Evolutionary conservation across 2,888 invertebrate genomes (phyloP), one percentile per base, ranked within the genome.

Genomic region (Plagodis dolabraria): DNA sequence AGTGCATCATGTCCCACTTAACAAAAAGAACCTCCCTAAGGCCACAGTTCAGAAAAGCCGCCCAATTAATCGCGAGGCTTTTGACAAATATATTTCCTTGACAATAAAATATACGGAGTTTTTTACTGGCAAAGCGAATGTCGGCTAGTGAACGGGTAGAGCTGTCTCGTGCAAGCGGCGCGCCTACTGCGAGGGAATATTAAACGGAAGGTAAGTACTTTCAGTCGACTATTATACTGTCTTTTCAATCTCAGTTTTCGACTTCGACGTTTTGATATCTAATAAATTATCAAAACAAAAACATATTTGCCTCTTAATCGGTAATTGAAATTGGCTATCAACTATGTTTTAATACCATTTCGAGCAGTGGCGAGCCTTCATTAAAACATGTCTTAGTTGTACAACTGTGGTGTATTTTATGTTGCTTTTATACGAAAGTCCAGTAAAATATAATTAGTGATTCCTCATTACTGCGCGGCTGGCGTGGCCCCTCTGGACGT

Each of bases 391-490:
- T 68, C 65, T 70, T 68, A 75, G 72, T 69, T 68, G 70, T 76
- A 72, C 71, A 71, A 69, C 70, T 74, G 72, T 75, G 72, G 75
- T 69, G 77, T 80, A 86, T 85, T 86, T 79, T 74, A 83, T 82
- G 84, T 83, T 81, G 84, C 76, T 86, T 84, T 85, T 83, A 85
- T 86, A 85, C 77, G 83, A 78, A 79, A 91, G 91, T 91, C 89
- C 89, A 87, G 90, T 91, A 91, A 91, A 92, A 92, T 91, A 91
- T 91, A 92, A 92, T 92, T 92, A 92, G 92, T 87, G 92, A 92
- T 91, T 92, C 90, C 89, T 92, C 91, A 92, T 92, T 92, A 92
- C 85, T 78, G 89, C 85, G 85, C 86, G 86, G 86, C 85, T 82
- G 73, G 83, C 82, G 72, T 80, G 92, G 90, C 92, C 92, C 90